Evolutionary conservation across 1,140 invertebrate species (phyloP).

Genomic region (Vanessa atalanta): DNA sequence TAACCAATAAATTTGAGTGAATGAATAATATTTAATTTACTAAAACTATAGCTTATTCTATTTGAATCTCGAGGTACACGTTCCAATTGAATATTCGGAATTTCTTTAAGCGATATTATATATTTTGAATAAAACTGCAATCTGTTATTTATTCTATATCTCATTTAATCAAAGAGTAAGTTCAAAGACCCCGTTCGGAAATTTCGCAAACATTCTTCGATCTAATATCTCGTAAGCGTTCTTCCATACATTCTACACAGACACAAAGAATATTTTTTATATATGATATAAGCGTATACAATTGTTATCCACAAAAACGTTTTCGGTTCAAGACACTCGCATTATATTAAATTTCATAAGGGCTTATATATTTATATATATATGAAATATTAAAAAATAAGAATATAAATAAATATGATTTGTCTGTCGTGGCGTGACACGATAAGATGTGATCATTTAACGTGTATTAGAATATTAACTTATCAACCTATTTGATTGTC

Average conservation of each 20-base stretch:
- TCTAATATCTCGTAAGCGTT: neutral
- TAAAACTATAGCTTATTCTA: no score
- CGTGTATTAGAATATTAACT: neutral
- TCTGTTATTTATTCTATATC: neutral
- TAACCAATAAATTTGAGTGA: no score
- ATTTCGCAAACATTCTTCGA: slow-evolving; percentile 11
- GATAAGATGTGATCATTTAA: neutral
- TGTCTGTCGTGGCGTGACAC: neutral
- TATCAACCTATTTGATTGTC: no score
- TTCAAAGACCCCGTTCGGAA: neutral
- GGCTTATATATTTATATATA: neutral
- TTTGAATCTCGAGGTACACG: no score
- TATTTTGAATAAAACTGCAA: no score
- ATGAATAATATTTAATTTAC: no score
- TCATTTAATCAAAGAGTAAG: neutral
- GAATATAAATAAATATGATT: neutral
- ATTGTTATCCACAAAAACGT: neutral
- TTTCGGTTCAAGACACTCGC: neutral
- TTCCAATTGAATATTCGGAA: no score
- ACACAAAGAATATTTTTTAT: neutral
- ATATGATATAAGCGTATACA: neutral
- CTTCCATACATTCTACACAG: neutral
- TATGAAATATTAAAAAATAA: neutral
- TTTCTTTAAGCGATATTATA: no score
- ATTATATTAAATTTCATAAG: neutral